Evolutionary conservation across 2,113 vertebrate species (phyloP), one percentile per base, ranked within the genome.

Genomic region (Passer montanus): DNA sequence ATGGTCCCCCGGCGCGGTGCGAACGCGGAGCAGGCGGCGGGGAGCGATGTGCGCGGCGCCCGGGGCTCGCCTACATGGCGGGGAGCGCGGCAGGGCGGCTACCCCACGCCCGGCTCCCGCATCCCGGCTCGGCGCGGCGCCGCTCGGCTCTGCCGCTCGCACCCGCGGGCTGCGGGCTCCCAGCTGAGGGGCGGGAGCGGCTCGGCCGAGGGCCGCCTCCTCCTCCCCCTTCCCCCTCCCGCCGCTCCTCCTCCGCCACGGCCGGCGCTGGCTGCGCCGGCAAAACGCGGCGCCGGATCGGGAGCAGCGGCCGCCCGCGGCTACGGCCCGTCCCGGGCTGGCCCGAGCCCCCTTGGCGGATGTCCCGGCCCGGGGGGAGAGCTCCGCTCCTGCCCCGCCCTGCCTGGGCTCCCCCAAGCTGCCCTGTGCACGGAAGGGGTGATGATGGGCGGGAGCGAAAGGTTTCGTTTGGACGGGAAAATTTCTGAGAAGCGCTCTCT

Each of bases 131-230:
- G 12, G 64, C 79, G 56, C 94, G 5, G 52, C 69, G 69, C 91
- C 82, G 63, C 88, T 77, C 52, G 47, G 46, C 93, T 94, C 94
- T 95, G 95, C 37, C 6, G 70, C 64, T 92, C 19, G 78, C 87
- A 50, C 28, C 84, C 17, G 80, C 94, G 13, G 80, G n/a, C 78
- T 39, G 79, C 87, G 43, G 62, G 76, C 68, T 93, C 79, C 70
- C 96, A 94, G 93, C 96, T 97, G 90, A 94, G 92, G 94, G 95
- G 97, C 96, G 96, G 96, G 92, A 88, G 27, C 68, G 19, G 55
- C 46, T 49, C 77, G 16, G 90, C 87, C 84, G 47, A 70, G 74
- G 2, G n/a, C 56, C 69, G 75, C 41, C 89, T 60, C 91, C 72
- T 56, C 92, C 14, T n/a, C 23, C 50, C 27, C n/a, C 30, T 39